These are phyloP conservation scores for Aurelia sp. DNA, from an alignment of 30 jellyfish, hydroid and myxozoan genomes.

Conservation along the genomic window DNA sequence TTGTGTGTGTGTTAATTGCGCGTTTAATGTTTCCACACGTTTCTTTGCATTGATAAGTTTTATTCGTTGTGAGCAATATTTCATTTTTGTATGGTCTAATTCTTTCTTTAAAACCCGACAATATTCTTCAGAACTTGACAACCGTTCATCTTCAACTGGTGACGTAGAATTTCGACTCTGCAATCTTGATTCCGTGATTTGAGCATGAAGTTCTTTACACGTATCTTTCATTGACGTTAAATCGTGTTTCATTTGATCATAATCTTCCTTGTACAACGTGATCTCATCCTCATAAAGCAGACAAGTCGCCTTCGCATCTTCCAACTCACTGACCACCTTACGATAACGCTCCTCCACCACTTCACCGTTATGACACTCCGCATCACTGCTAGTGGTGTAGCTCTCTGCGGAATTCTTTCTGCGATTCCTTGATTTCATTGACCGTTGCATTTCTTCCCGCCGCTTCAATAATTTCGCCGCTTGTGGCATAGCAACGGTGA, in stretches of 20 bases:
- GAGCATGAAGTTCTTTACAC: conserved; percentile 56
- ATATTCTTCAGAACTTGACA: conserved; percentile 62
- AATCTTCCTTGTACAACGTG: conserved; percentile 46
- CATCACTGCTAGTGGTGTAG: conserved; percentile 51
- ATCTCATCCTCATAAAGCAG: conserved; percentile 71
- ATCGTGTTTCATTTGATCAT: conserved; percentile 64
- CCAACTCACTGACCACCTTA: conserved; percentile 65
- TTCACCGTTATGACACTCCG: conserved; percentile 40
- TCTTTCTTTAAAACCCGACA: conserved; percentile 70
- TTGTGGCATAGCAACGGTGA: conserved; percentile 66
- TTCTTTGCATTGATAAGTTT: conserved; percentile 90
- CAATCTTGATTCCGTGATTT: conserved; percentile 69
- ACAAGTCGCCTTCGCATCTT: conserved; percentile 75
- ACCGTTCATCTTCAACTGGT: conserved; percentile 5
- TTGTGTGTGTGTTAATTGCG: conserved; percentile 73
- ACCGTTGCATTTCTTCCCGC: conserved; percentile 51
- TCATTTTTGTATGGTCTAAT: conserved; percentile 84
- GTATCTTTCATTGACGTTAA: conserved; percentile 57
- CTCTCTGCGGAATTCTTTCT: conserved; percentile 33
- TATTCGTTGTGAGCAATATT: conserved; percentile 85
- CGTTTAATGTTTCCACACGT: conserved; percentile 81
- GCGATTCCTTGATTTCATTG: conserved; percentile 22
- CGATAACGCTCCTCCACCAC: conserved; percentile 63
- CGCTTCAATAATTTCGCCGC: conserved; percentile 63
- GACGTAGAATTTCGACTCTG: conserved; percentile 25